Conservation (phyloP, 2,888 invertebrate genomes). For the Lamellibrachia columna region DNA sequence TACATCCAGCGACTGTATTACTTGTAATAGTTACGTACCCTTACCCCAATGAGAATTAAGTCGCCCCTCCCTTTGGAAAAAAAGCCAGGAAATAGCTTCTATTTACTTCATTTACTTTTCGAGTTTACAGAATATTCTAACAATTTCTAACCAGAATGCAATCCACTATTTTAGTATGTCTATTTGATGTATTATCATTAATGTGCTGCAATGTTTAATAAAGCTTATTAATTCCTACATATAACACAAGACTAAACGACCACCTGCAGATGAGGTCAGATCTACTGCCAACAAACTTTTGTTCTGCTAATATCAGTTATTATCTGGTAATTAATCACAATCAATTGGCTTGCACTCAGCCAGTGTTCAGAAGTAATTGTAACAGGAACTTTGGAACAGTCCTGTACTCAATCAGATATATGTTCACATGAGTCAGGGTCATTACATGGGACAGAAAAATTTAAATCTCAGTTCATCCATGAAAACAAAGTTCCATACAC, state of each 20-base stretch:
- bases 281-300: background rate
- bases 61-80: background rate
- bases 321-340: background rate
- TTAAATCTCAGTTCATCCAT: background rate
- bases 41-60: background rate
- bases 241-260: background rate
- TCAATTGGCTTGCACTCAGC: background rate
- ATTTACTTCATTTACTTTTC: background rate
- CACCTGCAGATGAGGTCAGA: background rate
- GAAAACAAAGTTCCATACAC: background rate
- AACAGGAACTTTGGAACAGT: background rate
- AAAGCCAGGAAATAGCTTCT: background rate
- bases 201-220: background rate
- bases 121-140: background rate
- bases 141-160: background rate
- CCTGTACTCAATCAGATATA: background rate
- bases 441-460: background rate
- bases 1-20: background rate
- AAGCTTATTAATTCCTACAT: background rate
- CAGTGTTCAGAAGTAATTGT: background rate
- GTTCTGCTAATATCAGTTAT: background rate
- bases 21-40: background rate
- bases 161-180: background rate
- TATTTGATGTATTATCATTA: background rate
- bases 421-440: background rate